phyloP scores from a whole-genome alignment of 1,140 invertebrate genomes.

The Lasaia peninsularis region DNA sequence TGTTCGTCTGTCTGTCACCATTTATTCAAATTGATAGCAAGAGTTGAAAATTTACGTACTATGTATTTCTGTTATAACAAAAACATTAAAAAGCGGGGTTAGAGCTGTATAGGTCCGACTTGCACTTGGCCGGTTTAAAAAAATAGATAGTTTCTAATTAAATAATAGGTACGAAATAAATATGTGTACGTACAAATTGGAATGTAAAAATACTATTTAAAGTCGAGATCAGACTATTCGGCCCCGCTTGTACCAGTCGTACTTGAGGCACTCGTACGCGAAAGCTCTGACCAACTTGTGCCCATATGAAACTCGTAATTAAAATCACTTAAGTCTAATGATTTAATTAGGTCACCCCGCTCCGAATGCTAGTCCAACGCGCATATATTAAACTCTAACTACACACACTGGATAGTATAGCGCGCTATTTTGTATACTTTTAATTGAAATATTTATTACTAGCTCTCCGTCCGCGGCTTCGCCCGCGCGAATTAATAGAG shows the following conservation, averaged over 20 bases:
- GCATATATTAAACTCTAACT: slow-evolving; percentile 1
- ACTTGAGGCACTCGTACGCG: slow-evolving; percentile 3
- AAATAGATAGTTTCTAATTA: too few species aligned
- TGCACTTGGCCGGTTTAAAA: too few species aligned
- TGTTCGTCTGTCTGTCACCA: too few species aligned
- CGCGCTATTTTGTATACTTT: background rate
- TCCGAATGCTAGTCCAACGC: background rate
- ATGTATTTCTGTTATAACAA: too few species aligned
- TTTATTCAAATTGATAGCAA: too few species aligned
- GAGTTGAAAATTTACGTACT: too few species aligned
- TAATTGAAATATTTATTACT: background rate
- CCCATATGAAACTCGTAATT: slow-evolving; percentile 9
- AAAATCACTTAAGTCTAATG: slow-evolving; percentile 9
- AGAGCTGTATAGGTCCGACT: too few species aligned
- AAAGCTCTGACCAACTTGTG: slow-evolving; percentile 6
- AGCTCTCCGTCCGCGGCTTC: too few species aligned
- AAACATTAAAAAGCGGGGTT: too few species aligned
- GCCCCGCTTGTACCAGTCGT: slow-evolving; percentile 1
- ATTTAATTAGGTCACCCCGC: slow-evolving; percentile 6
- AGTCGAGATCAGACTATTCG: background rate
- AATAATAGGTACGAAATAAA: background rate
- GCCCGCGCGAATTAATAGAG: too few species aligned
- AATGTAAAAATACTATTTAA: background rate
- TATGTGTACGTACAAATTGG: background rate
- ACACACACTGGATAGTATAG: background rate